Percentiles rank a stretch among this genome's conserved stretches.
Conservation (phyloP, 2,113 vertebrate genomes). For the Camelus bactrianus region DNA sequence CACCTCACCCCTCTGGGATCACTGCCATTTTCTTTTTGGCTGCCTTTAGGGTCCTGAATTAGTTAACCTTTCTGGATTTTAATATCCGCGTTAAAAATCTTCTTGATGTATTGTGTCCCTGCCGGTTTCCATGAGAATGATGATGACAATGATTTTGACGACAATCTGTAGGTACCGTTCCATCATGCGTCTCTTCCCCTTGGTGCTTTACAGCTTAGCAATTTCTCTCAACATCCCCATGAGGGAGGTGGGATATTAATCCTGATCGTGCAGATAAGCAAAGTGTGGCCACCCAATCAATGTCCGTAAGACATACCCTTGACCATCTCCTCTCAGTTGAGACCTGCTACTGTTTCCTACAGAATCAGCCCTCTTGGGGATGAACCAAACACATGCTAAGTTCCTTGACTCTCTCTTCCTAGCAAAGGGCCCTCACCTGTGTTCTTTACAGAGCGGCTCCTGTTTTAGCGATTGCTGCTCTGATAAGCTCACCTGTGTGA, state of each 20-base stretch:
- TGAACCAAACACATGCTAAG: accelerated
- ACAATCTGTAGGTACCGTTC: background rate
- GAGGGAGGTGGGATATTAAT: too few relatives aligned
- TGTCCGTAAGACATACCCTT: background rate
- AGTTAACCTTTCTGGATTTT: background rate
- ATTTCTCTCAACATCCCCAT: background rate
- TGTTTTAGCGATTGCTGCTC: background rate
- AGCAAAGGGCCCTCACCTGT: background rate
- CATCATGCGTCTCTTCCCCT: accelerated
- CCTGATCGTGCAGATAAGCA: background rate
- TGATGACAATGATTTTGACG: accelerated
- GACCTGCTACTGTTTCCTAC: background rate
- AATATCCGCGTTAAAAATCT: background rate
- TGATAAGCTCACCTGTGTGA: background rate
- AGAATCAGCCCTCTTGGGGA: accelerated
- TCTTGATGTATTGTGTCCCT: background rate
- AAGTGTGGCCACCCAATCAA: background rate
- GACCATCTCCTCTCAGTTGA: accelerated
- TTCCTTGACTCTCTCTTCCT: background rate
- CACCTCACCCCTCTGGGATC: too few relatives aligned
- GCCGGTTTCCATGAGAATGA: background rate
- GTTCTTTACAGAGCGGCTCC: background rate
- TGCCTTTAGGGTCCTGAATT: background rate
- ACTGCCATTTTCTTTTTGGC: background rate
- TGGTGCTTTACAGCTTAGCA: background rate